phyloP scores from a whole-genome alignment of 2,888 invertebrate genomes.

The Eristalis pertinax region DNA sequence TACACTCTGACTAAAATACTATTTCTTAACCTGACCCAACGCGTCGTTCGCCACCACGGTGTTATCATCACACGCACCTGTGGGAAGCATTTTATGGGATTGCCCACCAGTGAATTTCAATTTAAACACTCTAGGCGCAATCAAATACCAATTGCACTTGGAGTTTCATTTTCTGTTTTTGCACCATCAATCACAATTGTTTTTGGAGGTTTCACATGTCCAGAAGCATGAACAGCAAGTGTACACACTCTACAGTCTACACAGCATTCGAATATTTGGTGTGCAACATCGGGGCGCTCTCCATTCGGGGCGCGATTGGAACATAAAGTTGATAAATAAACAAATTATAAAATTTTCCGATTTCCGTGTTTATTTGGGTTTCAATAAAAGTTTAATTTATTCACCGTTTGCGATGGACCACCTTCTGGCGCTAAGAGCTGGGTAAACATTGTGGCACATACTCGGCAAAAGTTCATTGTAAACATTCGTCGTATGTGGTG shows the following conservation, averaged over 20 bases:
- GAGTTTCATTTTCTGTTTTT: not conserved
- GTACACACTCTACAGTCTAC: slow-evolving; percentile 1
- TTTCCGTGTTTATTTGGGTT: slow-evolving; percentile 66
- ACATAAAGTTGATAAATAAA: slow-evolving; percentile 46
- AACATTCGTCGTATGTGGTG: slow-evolving; percentile 51
- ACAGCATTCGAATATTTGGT: slow-evolving; percentile 27
- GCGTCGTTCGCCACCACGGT: not conserved
- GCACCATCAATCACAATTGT: slow-evolving; percentile 8
- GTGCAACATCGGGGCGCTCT: slow-evolving; percentile 13
- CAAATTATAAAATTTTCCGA: slow-evolving; percentile 59
- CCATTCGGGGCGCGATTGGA: not conserved
- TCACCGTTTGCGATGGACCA: slow-evolving; percentile 71
- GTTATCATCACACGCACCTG: slow-evolving; percentile 32
- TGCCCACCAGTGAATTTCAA: slow-evolving; percentile 43
- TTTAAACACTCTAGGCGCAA: slow-evolving; percentile 43
- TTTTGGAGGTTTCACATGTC: slow-evolving; percentile 3
- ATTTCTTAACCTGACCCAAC: slow-evolving; percentile 45
- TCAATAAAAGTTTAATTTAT: slow-evolving; percentile 72
- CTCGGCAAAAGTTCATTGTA: slow-evolving; percentile 58
- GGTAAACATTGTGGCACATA: slow-evolving; percentile 66
- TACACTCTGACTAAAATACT: not conserved
- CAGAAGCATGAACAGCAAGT: not conserved
- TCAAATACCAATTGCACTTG: slow-evolving; percentile 50
- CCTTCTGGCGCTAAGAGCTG: slow-evolving; percentile 68
- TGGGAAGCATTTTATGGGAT: slow-evolving; percentile 56